These are phyloP conservation scores for Holcopasites calliopsidis DNA, from an alignment of 1,140 invertebrate species.

Conservation along the genomic window DNA sequence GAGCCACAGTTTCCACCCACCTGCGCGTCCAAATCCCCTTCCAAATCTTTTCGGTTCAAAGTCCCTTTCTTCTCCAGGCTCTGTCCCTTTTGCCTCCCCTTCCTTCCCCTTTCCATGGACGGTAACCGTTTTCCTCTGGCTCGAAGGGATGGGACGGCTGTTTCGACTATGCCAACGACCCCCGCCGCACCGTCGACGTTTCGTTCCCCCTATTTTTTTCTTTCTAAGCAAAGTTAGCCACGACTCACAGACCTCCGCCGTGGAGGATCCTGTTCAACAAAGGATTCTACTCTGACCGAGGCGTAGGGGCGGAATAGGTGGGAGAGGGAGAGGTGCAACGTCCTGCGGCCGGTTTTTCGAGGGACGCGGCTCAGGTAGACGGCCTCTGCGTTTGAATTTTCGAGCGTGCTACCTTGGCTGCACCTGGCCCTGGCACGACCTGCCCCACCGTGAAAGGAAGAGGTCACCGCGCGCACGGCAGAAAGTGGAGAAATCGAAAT, in stretches of 20 bases:
- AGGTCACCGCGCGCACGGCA: conserved; percentile 44
- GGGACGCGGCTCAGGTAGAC: conserved; percentile 37
- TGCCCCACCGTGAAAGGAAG: conserved; percentile 64
- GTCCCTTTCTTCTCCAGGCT: neutral
- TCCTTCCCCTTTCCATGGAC: too few relatives aligned
- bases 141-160: conserved; percentile 45
- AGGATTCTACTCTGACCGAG: conserved; percentile 19
- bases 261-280: conserved; percentile 53
- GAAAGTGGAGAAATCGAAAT: conserved; percentile 58
- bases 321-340: conserved; percentile 8
- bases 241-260: conserved; percentile 33
- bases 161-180: conserved; percentile 48
- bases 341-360: neutral
- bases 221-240: conserved; percentile 30
- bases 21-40: conserved; percentile 21
- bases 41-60: conserved; percentile 29
- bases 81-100: neutral
- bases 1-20: conserved; percentile 20
- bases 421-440: conserved; percentile 61
- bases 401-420: conserved; percentile 20
- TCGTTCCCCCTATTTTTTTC: neutral
- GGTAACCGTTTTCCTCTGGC: neutral
- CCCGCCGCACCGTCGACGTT: neutral
- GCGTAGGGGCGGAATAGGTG: neutral
- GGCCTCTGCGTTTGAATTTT: conserved; percentile 38